Percentiles rank a stretch among this genome's conserved stretches.
Conservation (phyloP, 2,888 invertebrate genomes). For the Trissoscelio sp. region DNA sequence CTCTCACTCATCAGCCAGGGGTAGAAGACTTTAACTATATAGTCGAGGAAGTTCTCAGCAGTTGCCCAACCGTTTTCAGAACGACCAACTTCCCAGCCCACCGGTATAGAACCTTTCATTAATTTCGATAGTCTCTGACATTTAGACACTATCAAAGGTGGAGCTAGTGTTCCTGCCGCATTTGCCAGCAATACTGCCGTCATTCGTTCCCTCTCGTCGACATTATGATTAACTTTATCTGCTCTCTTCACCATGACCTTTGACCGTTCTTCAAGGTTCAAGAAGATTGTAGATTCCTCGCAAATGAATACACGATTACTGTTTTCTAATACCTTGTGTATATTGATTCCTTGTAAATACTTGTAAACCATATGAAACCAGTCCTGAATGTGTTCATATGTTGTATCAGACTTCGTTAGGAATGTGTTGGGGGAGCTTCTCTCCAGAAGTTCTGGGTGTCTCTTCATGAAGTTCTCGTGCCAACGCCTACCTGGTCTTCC, state of each 20-base stretch:
- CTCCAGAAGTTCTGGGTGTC: conserved; percentile 18
- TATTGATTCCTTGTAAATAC: not conserved
- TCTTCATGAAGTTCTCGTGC: conserved; percentile 15
- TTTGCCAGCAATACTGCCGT: conserved; percentile 33
- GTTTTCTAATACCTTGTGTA: not conserved
- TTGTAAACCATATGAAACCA: conserved; percentile 10
- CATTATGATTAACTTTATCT: not conserved
- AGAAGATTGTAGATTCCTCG: conserved; percentile 25
- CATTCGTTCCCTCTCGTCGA: conserved; percentile 33
- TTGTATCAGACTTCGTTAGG: not conserved
- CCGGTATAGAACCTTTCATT: conserved; percentile 33
- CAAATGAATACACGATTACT: conserved; percentile 30
- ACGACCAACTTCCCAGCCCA: conserved; percentile 30
- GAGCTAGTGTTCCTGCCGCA: conserved; percentile 37
- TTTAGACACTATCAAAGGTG: conserved; percentile 32
- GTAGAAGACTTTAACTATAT: conserved; percentile 40
- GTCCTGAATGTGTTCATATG: not conserved
- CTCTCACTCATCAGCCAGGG: conserved; percentile 34
- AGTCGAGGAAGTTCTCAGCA: conserved; percentile 36
- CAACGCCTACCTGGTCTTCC: not conserved
- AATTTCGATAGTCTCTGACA: conserved; percentile 30
- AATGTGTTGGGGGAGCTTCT: not conserved
- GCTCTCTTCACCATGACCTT: conserved; percentile 2
- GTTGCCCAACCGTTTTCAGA: conserved; percentile 49
- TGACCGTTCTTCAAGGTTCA: conserved; percentile 9